Conservation (phyloP, 1,140 invertebrate species). For the Notospermus geniculatus region DNA sequence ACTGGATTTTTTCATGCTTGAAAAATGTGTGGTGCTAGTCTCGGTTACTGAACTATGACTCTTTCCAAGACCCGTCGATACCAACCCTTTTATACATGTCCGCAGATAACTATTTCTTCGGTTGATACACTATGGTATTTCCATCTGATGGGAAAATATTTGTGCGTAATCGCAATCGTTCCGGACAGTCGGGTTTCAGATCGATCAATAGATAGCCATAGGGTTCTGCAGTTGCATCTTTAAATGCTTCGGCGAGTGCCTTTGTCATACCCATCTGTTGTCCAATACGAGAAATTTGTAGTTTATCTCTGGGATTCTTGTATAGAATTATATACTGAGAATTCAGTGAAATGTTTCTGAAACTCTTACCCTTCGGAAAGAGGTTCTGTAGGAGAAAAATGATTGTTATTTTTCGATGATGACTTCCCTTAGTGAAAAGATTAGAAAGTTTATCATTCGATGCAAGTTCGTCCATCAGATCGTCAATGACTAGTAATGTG, state of each 20-base stretch:
- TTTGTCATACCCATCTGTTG: constrained; percentile 5
- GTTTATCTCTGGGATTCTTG: constrained; percentile 21
- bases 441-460: constrained; percentile 12
- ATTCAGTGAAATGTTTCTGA: constrained; percentile 24
- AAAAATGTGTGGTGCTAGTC: no score
- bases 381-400: constrained; percentile 22
- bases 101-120: not conserved
- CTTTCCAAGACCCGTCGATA: not conserved
- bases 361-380: constrained; percentile 23
- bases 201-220: constrained; percentile 26
- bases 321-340: constrained; percentile 24
- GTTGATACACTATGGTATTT: not conserved
- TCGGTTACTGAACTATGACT: no score
- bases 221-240: constrained; percentile 15
- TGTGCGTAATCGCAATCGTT: constrained; percentile 12
- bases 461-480: constrained; percentile 18
- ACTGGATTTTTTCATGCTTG: no score
- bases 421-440: constrained; percentile 18
- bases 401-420: constrained; percentile 12
- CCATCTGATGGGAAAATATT: constrained; percentile 13
- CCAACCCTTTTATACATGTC: not conserved
- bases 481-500: constrained; percentile 13
- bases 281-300: not conserved
- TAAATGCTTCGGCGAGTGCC: constrained; percentile 14
- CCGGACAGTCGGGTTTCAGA: constrained; percentile 16